Evolutionary conservation across 2,888 invertebrate species (phyloP).

Genomic region (Platypus cylindrus): DNA sequence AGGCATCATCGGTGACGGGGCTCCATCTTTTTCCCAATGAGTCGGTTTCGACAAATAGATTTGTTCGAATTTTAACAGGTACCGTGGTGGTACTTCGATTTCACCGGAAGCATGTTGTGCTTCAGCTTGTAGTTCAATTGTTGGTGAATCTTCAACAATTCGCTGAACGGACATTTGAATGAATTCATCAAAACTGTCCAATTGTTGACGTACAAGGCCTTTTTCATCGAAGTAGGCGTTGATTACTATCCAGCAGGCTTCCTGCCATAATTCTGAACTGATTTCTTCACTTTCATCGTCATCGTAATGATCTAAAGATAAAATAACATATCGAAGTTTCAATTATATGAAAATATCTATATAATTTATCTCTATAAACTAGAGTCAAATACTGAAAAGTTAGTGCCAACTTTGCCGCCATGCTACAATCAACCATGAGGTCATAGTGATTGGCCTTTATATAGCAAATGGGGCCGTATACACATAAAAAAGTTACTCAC

Average conservation of each 20-base stretch:
- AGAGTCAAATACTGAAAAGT: too few species aligned
- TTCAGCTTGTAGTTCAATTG: conserved; percentile 94
- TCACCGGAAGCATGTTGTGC: conserved; percentile 92
- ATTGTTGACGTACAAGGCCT: conserved; percentile 94
- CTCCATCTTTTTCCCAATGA: conserved; percentile 99
- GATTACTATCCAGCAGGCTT: conserved; percentile 99
- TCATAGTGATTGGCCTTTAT: too few species aligned
- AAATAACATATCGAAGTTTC: not conserved
- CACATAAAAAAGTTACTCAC: too few species aligned
- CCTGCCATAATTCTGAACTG: conserved; percentile 97
- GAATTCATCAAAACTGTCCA: conserved; percentile 99
- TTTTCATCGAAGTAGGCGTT: conserved; percentile 99
- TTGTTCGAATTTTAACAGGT: conserved; percentile 94
- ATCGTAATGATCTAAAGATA: conserved; percentile 43
- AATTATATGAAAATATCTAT: not conserved
- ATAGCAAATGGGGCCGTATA: too few species aligned
- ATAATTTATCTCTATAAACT: not conserved
- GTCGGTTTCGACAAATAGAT: conserved; percentile 98
- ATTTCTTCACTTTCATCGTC: conserved; percentile 92
- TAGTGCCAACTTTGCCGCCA: too few species aligned
- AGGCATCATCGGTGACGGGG: conserved; percentile 99
- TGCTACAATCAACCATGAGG: too few species aligned
- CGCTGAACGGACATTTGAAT: conserved; percentile 99
- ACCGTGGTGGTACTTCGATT: conserved; percentile 82
- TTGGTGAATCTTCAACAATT: conserved; percentile 98